Base-by-base conservation (phyloP, 2,113 vertebrate genomes). In the Apodemus sylvaticus region DNA sequence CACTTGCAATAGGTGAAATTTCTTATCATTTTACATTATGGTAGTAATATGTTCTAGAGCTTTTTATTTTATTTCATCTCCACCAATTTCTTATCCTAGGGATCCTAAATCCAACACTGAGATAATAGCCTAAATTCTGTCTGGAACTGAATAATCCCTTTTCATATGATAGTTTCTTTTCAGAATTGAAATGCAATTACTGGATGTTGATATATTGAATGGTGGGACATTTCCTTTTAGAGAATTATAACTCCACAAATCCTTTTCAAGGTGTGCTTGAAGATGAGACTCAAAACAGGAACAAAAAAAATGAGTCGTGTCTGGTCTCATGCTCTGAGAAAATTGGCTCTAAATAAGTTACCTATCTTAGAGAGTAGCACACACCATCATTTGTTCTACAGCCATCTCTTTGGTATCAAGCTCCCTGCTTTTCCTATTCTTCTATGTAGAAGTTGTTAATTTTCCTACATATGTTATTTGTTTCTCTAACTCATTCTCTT, bases 311-410 rank as follows among this genome's bases (percentile, higher is more conserved):
- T 64, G 13, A 88, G 9, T 7, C 39, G 39, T 42, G 58, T 51
- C 4, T 79, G 77, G 2, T 7, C 36, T 82, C 53, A 42, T 95
- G 5, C 4, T 83, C 19, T 36, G 45, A 73, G 53, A 83, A 83
- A 60, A 58, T 19, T 11, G 13, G 8, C 26, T 58, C 17, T 82
- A 34, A 94, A 68, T 76, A 93, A 83, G 7, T 4, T 31, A 7
- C 10, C 12, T 17, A 2, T 7, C 16, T 19, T 74, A 29, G 22
- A 64, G 26, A 12, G 29, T 1, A 3, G 3, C 0, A 2, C 17
- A n/a, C 12, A 36, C 3, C 36, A 29, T 34, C 10, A 11, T 3
- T 31, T 45, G 8, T 11, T 13, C 5, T 12, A n/a, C 22, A 36
- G 1, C 1, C 5, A 3, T n/a, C 13, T 45, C 7, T 77, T 60